phyloP scores from a whole-genome alignment of 2,888 invertebrate genomes.

The Amphipoea oculea region DNA sequence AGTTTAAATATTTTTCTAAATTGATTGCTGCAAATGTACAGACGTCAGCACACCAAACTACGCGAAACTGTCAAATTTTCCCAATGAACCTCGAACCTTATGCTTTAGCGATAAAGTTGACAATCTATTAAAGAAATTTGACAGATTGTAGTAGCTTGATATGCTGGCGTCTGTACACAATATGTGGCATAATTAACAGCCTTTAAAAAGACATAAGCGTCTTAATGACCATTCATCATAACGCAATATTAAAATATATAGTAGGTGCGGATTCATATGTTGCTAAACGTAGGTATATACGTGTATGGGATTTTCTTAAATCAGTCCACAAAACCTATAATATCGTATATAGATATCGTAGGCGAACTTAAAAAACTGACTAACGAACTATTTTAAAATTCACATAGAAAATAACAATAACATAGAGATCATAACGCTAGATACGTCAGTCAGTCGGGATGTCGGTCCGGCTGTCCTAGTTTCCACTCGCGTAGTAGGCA shows the following conservation, averaged over 20 bases:
- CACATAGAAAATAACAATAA: constrained; percentile 54
- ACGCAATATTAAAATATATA: neutral
- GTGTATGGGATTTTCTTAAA: neutral
- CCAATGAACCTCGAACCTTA: no score
- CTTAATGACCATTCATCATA: neutral
- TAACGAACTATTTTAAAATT: constrained; percentile 40
- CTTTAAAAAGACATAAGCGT: neutral
- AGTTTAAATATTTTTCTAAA: no score
- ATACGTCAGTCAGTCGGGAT: constrained; percentile 56
- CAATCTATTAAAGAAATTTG: no score
- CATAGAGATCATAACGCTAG: constrained; percentile 52
- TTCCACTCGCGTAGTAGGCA: constrained; percentile 45
- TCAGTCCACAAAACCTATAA: neutral
- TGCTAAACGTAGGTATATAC: neutral
- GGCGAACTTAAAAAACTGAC: neutral
- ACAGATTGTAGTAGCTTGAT: no score
- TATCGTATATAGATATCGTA: neutral
- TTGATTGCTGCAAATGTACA: no score
- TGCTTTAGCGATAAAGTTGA: no score
- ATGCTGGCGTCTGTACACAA: neutral
- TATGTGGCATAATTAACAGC: neutral
- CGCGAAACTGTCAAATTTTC: no score
- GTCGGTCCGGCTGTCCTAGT: constrained; percentile 64
- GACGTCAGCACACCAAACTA: no score
- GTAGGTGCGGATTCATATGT: neutral